A percentile compares a stretch with the other conserved stretches of the same genome.
Evolutionary conservation across 2,888 invertebrate species (phyloP).

Genomic region (Saturnia japonica): DNA sequence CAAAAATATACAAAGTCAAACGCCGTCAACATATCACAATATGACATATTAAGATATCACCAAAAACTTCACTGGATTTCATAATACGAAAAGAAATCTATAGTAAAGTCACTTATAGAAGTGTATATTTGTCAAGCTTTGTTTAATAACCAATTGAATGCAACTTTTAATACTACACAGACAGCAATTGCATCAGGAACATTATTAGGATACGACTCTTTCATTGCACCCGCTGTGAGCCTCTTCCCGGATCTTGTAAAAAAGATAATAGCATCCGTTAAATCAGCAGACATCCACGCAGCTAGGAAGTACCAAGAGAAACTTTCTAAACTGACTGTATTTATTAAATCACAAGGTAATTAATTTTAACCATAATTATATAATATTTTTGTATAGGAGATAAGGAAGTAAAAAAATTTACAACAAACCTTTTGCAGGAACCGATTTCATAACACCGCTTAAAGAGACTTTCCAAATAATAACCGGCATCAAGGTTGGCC

Average conservation of each 20-base stretch:
- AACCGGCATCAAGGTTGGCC: constrained; percentile 19
- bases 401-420: neutral
- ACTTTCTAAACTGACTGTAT: neutral
- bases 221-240: neutral
- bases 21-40: too few species aligned
- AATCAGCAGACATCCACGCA: neutral
- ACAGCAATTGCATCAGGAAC: neutral
- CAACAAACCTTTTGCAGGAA: neutral
- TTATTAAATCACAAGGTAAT: neutral
- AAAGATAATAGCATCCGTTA: neutral
- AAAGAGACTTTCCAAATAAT: constrained; percentile 19
- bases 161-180: neutral
- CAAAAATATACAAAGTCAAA: too few species aligned
- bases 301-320: neutral
- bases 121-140: too few species aligned
- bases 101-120: too few species aligned
- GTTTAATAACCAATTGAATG: too few species aligned
- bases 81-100: too few species aligned
- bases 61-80: too few species aligned
- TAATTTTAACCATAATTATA: neutral
- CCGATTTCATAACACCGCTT: neutral
- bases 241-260: constrained; percentile 10
- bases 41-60: too few species aligned
- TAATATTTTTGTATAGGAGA: neutral
- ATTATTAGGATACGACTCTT: constrained; percentile 6